phyloP scores from a whole-genome alignment of 2,888 invertebrate species.

The Tillus elongatus region DNA sequence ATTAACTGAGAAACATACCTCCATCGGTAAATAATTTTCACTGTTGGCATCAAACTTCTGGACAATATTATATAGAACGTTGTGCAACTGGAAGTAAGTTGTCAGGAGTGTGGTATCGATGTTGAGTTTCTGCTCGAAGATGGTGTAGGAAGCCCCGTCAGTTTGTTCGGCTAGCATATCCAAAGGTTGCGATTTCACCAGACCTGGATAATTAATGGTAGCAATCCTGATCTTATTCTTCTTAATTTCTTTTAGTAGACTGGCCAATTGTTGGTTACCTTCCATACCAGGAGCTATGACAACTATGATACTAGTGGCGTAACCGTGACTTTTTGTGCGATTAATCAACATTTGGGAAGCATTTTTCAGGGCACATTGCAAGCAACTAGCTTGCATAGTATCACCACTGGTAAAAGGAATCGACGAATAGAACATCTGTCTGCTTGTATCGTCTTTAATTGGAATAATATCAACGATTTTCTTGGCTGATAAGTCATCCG shows the following conservation, averaged over 20 bases:
- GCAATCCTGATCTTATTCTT: conserved; percentile 44
- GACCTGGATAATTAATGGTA: conserved; percentile 48
- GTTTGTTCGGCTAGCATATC: conserved; percentile 43
- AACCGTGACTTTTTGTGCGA: conserved; percentile 38
- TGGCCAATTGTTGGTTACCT: conserved; percentile 37
- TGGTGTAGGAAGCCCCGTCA: conserved; percentile 43
- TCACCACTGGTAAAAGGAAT: conserved; percentile 48
- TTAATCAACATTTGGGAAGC: conserved; percentile 44
- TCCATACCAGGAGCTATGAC: conserved; percentile 49
- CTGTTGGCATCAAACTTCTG: conserved; percentile 43
- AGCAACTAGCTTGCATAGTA: conserved; percentile 43
- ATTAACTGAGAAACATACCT: too few species aligned
- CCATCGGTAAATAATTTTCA: conserved; percentile 41
- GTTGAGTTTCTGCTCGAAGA: conserved; percentile 47
- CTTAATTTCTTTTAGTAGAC: conserved; percentile 39
- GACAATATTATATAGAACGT: conserved; percentile 43
- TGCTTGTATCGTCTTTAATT: conserved; percentile 27
- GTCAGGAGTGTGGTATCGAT: conserved; percentile 44
- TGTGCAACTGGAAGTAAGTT: conserved; percentile 47
- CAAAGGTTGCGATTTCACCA: conserved; percentile 40
- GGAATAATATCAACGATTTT: conserved; percentile 36
- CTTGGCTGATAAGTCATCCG: conserved; percentile 39
- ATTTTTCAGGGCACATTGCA: conserved; percentile 43
- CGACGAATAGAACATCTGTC: conserved; percentile 31
- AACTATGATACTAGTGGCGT: conserved; percentile 47